Evolutionary conservation across 1,140 invertebrate species (phyloP).

Genomic region (Drosophila miranda): DNA sequence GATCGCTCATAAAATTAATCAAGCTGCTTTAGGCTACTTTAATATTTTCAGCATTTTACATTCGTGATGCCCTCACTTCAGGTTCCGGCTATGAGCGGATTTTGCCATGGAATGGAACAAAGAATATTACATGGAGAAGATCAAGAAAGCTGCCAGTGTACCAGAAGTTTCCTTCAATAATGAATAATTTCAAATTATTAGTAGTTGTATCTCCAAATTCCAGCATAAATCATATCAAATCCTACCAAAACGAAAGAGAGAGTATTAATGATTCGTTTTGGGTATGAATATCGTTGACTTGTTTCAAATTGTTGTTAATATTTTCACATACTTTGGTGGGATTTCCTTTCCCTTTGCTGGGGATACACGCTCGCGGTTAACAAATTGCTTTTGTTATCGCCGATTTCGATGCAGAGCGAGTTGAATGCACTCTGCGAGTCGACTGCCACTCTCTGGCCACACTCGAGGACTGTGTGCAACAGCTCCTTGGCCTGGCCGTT

Average conservation of each 20-base stretch:
- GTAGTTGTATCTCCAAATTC: too few relatives aligned
- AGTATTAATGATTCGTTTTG: slow-evolving; percentile 15
- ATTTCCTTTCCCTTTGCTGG: slow-evolving; percentile 67
- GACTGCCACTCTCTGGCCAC: background rate
- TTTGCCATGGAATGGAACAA: too few relatives aligned
- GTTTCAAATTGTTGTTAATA: slow-evolving; percentile 63
- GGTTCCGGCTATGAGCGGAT: background rate
- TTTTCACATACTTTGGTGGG: slow-evolving; percentile 78
- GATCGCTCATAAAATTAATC: slow-evolving; percentile 82
- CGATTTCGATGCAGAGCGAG: slow-evolving; percentile 60
- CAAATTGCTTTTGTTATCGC: slow-evolving; percentile 78
- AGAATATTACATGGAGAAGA: background rate
- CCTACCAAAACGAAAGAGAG: background rate
- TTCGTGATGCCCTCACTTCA: slow-evolving; percentile 24
- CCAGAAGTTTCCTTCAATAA: too few relatives aligned
- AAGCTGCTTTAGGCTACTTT: slow-evolving; percentile 81
- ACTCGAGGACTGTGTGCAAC: too few relatives aligned
- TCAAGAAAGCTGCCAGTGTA: too few relatives aligned
- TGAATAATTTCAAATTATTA: too few relatives aligned
- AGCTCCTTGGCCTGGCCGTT: slow-evolving; percentile 14
- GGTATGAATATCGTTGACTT: slow-evolving; percentile 12
- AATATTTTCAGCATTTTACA: slow-evolving; percentile 52
- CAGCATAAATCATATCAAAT: too few relatives aligned
- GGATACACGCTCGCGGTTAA: slow-evolving; percentile 46
- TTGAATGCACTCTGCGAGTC: slow-evolving; percentile 65